These are phyloP conservation scores for Trichacis sp. DNA, from an alignment of 2,888 invertebrate genomes.

Conservation along the genomic window DNA sequence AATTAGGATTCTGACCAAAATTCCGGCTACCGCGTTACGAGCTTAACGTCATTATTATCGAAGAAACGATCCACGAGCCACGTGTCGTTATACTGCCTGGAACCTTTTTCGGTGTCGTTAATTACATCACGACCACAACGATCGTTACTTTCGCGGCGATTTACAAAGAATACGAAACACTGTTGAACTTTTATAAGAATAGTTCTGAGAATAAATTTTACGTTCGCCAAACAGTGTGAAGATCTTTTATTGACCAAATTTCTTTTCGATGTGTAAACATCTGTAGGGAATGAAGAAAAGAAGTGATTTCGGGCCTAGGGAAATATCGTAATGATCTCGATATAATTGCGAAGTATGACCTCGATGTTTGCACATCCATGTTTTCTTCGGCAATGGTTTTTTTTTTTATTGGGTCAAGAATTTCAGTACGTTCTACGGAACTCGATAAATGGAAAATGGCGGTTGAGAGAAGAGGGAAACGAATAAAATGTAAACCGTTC, in stretches of 20 bases:
- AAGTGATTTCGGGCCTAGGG: too few relatives aligned
- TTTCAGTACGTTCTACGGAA: too few relatives aligned
- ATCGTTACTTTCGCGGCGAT: not conserved
- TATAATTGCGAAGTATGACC: too few relatives aligned
- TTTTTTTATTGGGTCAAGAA: too few relatives aligned
- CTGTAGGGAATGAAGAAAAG: too few relatives aligned
- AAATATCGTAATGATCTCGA: too few relatives aligned
- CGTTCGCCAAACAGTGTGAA: not conserved
- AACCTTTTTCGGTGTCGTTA: not conserved
- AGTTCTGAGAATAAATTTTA: not conserved
- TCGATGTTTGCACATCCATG: too few relatives aligned
- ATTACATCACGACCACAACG: not conserved
- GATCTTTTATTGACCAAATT: too few relatives aligned
- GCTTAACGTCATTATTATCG: constrained; percentile 1
- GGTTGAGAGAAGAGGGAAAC: not conserved
- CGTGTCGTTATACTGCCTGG: not conserved
- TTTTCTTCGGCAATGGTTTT: too few relatives aligned
- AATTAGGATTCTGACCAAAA: constrained; percentile 9
- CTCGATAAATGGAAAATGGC: too few relatives aligned
- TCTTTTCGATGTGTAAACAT: too few relatives aligned
- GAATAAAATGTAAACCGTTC: too few relatives aligned
- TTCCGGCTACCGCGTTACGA: constrained; percentile 1
- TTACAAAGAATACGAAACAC: not conserved
- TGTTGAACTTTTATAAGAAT: constrained; percentile 3
- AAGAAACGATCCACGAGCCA: not conserved